Percentiles rank a stretch among this genome's conserved stretches.
phyloP scores from a whole-genome alignment of 2,888 invertebrate genomes.

The Diabrotica balteata region DNA sequence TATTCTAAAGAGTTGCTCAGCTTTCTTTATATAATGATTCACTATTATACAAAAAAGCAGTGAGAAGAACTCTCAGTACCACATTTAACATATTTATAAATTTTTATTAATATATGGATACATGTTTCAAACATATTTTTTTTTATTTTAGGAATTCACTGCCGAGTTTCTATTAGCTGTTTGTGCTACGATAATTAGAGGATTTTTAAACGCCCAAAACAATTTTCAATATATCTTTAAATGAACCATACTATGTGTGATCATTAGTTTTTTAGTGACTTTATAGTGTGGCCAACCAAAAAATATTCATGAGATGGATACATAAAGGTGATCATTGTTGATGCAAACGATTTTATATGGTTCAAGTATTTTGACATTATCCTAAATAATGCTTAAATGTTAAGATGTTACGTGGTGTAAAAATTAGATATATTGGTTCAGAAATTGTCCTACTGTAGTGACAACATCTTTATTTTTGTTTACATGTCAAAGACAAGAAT shows the following conservation, averaged over 20 bases:
- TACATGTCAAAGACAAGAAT: background rate
- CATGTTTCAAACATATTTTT: too few relatives aligned
- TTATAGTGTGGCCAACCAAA: conserved; percentile 23
- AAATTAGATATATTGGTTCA: too few relatives aligned
- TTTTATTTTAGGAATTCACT: conserved; percentile 21
- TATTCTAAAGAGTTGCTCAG: too few relatives aligned
- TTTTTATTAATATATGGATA: too few relatives aligned
- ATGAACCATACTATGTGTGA: conserved; percentile 30
- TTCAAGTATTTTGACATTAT: background rate
- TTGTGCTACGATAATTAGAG: conserved; percentile 17
- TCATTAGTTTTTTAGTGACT: conserved; percentile 15
- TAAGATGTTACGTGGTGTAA: background rate
- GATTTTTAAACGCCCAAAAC: conserved; percentile 23
- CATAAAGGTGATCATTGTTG: conserved; percentile 13
- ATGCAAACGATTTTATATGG: conserved; percentile 18
- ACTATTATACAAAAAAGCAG: too few relatives aligned
- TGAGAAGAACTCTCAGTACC: background rate
- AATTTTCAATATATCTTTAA: conserved; percentile 24
- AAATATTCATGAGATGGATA: conserved; percentile 13
- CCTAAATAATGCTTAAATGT: background rate
- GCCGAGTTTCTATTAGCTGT: conserved; percentile 19
- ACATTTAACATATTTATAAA: background rate
- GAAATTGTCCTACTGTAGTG: too few relatives aligned
- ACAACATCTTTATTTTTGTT: background rate
- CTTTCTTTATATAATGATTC: too few relatives aligned